phyloP scores from a whole-genome alignment of 1,140 invertebrate genomes.

The Holcopasites calliopsidis region DNA sequence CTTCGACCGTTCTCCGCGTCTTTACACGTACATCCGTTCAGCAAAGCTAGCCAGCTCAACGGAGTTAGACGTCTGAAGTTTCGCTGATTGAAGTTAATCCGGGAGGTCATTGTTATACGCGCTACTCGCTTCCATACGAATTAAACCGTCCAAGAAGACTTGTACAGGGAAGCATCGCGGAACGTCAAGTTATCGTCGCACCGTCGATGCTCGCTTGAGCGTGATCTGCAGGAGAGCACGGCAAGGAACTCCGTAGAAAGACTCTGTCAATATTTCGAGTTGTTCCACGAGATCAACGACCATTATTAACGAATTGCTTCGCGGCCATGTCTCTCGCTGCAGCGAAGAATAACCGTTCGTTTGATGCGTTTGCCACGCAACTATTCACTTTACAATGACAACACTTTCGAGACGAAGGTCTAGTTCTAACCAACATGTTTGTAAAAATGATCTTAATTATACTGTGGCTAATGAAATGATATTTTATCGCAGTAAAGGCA shows the following conservation, averaged over 20 bases:
- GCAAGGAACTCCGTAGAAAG: neutral
- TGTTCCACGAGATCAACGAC: conserved; percentile 30
- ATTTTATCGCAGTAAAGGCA: conserved; percentile 4
- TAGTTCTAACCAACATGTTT: too few relatives aligned
- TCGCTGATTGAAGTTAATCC: conserved; percentile 66
- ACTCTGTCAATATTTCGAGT: neutral
- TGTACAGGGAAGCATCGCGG: conserved; percentile 20
- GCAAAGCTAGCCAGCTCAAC: conserved; percentile 17
- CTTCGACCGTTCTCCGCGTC: conserved; percentile 4
- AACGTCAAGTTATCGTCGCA: neutral
- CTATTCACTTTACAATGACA: conserved; percentile 9
- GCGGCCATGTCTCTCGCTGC: conserved; percentile 20
- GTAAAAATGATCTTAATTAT: conserved; percentile 29
- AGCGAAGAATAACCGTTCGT: neutral
- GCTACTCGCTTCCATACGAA: conserved; percentile 40
- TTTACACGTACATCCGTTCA: conserved; percentile 26
- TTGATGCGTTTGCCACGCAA: neutral
- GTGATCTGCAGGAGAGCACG: neutral
- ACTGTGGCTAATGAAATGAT: neutral
- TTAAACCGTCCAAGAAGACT: conserved; percentile 21
- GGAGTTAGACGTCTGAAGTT: conserved; percentile 58
- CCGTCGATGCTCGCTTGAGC: neutral
- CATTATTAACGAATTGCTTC: conserved; percentile 7
- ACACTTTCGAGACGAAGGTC: neutral
- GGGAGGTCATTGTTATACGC: conserved; percentile 57